A percentile compares a stretch with the other conserved stretches of the same genome.
phyloP scores from a whole-genome alignment of 2,113 vertebrate species.

The Engraulis encrasicolus region DNA sequence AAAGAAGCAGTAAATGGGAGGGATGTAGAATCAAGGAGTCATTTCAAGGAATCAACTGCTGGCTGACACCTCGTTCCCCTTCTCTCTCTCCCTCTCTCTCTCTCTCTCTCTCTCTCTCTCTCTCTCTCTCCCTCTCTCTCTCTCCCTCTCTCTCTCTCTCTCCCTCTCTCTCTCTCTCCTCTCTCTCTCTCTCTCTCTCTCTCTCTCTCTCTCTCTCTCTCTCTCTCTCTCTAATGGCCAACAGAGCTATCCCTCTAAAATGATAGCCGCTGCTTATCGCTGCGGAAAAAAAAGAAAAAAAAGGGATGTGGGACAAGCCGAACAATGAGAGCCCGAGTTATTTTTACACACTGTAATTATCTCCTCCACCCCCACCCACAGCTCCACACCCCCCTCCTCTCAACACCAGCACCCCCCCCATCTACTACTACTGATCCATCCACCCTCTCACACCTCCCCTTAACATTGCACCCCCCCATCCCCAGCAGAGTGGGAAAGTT shows the following conservation, averaged over 20 bases:
- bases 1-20: neutral
- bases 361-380: slow-evolving; percentile 39
- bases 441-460: neutral
- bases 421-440: slow-evolving; percentile 15
- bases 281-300: too few relatives aligned
- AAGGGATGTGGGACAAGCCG: slow-evolving; percentile 48
- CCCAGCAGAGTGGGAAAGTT: slow-evolving; percentile 27
- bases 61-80: neutral
- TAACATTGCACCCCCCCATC: slow-evolving; percentile 17
- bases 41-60: neutral
- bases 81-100: neutral
- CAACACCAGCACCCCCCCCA: slow-evolving; percentile 25
- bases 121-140: too few relatives aligned
- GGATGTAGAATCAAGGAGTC: neutral
- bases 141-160: neutral
- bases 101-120: too few relatives aligned
- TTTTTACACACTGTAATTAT: slow-evolving; percentile 63
- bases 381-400: slow-evolving; percentile 21
- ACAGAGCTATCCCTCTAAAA: neutral
- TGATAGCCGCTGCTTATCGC: slow-evolving; percentile 32
- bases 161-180: too few relatives aligned
- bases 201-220: too few relatives aligned
- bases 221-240: neutral
- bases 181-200: neutral
- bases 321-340: slow-evolving; percentile 55